These are phyloP conservation scores for Sphenodon punctatus DNA, from an alignment of 2,797 vertebrate species.

Conservation along the genomic window DNA sequence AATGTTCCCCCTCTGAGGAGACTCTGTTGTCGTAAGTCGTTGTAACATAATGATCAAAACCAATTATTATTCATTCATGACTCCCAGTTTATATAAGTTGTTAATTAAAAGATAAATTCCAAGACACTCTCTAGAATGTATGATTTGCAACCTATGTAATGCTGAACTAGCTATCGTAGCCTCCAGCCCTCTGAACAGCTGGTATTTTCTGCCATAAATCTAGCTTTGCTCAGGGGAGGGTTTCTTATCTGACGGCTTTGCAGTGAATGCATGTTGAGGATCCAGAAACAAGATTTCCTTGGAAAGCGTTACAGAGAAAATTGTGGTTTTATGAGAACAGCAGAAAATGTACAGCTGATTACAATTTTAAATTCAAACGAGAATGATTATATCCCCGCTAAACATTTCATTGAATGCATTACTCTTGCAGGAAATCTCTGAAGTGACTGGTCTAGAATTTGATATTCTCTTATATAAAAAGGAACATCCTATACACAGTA, in stretches of 20 bases:
- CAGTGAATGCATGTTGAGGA: background rate
- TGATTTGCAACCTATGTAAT: background rate
- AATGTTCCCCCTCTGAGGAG: background rate
- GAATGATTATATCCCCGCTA: background rate
- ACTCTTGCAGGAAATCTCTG: slow-evolving; percentile 1
- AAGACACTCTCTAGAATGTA: background rate
- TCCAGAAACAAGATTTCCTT: slow-evolving; percentile 15
- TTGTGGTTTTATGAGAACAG: background rate
- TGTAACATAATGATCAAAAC: too few relatives aligned
- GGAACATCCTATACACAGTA: too few relatives aligned
- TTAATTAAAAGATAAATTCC: too few relatives aligned
- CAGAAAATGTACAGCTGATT: background rate
- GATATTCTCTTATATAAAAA: background rate
- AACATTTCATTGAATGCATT: background rate
- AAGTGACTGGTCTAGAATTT: slow-evolving; percentile 13
- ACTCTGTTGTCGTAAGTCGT: background rate
- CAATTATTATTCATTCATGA: too few relatives aligned
- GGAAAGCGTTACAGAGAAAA: background rate
- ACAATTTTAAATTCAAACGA: slow-evolving; percentile 40
- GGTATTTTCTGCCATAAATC: background rate
- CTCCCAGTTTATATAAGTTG: too few relatives aligned
- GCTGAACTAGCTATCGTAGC: background rate
- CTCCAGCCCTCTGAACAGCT: slow-evolving; percentile 8
- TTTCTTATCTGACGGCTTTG: slow-evolving; percentile 21
- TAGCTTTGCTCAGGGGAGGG: background rate